Percentiles rank a stretch among this genome's conserved stretches.
Conservation (phyloP, 1,140 invertebrate species). For the Zaprionus davidi region DNA sequence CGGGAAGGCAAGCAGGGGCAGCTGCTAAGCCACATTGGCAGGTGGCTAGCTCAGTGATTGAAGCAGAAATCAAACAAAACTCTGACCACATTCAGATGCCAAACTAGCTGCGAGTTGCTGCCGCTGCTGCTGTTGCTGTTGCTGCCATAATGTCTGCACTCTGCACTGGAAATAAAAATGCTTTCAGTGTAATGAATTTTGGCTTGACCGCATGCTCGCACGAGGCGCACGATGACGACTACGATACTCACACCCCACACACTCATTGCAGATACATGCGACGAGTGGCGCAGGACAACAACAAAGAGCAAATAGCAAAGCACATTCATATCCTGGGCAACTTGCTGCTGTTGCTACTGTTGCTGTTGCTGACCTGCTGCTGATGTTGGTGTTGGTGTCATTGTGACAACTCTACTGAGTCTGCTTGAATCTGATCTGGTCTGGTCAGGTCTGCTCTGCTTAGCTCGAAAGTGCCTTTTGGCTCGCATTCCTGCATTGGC, state of each 20-base stretch:
- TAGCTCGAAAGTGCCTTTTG: constrained; percentile 48
- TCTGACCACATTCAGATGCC: constrained; percentile 22
- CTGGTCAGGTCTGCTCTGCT: constrained; percentile 20
- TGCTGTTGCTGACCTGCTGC: neutral
- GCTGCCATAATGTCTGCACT: constrained; percentile 14
- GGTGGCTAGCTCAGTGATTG: neutral
- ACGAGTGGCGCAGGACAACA: neutral
- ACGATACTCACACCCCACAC: neutral
- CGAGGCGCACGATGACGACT: neutral
- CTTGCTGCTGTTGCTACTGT: constrained; percentile 18
- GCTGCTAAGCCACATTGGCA: neutral
- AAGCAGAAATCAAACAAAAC: constrained; percentile 31
- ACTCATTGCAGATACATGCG: constrained; percentile 18
- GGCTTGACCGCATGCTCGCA: constrained; percentile 20
- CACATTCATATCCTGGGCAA: constrained; percentile 58
- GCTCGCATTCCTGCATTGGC: constrained; percentile 49
- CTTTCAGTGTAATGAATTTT: constrained; percentile 71
- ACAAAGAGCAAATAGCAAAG: constrained; percentile 41
- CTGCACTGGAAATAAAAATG: constrained; percentile 57
- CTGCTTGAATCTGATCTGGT: constrained; percentile 9
- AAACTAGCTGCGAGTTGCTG: constrained; percentile 8
- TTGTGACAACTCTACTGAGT: constrained; percentile 57
- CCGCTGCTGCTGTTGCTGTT: neutral
- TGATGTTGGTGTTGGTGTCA: constrained; percentile 52
- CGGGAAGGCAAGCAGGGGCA: neutral